Conservation (phyloP, 2,797 vertebrate species). For the Capromys pilorides region DNA sequence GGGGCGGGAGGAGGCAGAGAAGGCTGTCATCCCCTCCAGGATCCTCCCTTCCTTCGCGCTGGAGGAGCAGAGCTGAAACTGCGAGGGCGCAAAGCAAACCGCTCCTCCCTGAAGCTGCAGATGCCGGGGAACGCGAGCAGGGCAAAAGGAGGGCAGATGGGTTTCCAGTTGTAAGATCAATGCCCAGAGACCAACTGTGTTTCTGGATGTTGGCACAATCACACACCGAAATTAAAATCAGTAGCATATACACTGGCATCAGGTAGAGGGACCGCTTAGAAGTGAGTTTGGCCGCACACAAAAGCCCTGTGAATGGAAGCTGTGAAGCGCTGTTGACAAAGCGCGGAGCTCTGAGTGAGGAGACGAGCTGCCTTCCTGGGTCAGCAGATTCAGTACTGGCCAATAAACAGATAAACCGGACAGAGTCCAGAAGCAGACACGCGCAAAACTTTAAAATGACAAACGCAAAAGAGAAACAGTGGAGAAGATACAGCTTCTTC, state of each 20-base stretch:
- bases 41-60: not conserved
- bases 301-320: not conserved
- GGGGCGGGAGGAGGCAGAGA: not conserved
- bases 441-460: not conserved
- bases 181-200: not conserved
- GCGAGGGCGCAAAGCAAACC: rapidly evolving
- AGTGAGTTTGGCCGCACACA: constrained; percentile 43
- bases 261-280: constrained; percentile 1
- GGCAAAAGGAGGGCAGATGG: not conserved
- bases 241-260: not conserved
- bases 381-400: not conserved
- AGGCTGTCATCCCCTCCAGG: not conserved
- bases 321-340: not conserved
- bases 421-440: not conserved
- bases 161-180: not conserved
- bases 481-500: not conserved
- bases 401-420: not conserved
- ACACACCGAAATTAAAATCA: constrained; percentile 35
- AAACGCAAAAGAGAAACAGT: not conserved
- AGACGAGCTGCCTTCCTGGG: not conserved
- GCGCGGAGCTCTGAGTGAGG: not conserved
- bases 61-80: not conserved
- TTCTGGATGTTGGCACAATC: not conserved
- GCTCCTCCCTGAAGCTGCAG: not conserved
- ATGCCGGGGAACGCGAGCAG: not conserved